A percentile compares a stretch with the other conserved stretches of the same genome.
phyloP scores from a whole-genome alignment of 1,140 invertebrate species.

The Orchestia grillus region DNA sequence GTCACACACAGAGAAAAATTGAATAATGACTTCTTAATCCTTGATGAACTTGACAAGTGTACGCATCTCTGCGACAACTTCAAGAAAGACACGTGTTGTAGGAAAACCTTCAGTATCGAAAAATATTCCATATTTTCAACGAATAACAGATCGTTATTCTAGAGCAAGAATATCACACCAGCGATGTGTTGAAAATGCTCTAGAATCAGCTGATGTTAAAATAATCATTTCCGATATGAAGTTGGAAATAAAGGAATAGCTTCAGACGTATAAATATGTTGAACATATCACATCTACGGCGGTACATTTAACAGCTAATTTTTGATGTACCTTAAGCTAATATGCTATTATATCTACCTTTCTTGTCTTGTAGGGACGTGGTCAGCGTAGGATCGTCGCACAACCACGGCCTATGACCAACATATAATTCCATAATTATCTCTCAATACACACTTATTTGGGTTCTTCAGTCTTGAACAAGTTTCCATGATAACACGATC shows the following conservation, averaged over 20 bases:
- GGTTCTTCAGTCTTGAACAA: constrained; percentile 32
- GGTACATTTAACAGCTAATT: background rate
- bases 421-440: constrained; percentile 56
- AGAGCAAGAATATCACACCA: no score
- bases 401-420: constrained; percentile 53
- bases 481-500: constrained; percentile 50
- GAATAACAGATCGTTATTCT: no score
- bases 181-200: no score
- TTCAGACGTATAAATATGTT: no score
- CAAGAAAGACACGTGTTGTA: background rate
- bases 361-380: constrained; percentile 20
- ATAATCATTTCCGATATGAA: no score
- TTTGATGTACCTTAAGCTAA: background rate
- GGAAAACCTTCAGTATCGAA: background rate
- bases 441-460: background rate
- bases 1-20: no score
- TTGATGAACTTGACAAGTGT: background rate
- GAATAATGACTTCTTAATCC: background rate
- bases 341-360: background rate
- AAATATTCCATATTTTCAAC: background rate
- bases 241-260: background rate
- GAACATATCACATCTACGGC: no score
- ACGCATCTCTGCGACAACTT: background rate
- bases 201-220: no score
- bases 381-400: constrained; percentile 45